Conservation (phyloP, 2,113 vertebrate genomes). For the Tragelaphus buxtoni region DNA sequence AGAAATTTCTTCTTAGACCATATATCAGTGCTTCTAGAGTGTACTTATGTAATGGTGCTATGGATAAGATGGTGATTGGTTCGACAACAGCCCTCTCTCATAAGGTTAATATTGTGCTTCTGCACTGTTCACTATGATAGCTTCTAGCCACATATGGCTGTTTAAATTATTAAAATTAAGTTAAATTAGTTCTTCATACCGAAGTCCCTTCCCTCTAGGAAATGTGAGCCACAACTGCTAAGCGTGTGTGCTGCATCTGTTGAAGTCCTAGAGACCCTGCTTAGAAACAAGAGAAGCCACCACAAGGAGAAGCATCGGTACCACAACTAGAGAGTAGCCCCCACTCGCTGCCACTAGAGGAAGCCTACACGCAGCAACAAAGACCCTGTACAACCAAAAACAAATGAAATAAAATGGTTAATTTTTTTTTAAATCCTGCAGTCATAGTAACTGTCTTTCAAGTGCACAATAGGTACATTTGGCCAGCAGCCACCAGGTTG, state of each 20-base stretch:
- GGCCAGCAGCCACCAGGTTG: not conserved
- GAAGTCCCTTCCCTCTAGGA: not conserved
- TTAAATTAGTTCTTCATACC: not conserved
- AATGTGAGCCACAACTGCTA: not conserved
- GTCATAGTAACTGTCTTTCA: not conserved
- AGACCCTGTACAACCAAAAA: not conserved
- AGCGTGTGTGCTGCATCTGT: not conserved
- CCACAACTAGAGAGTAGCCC: not conserved
- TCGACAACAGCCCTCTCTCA: not conserved
- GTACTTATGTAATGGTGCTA: not conserved
- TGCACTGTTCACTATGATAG: not conserved
- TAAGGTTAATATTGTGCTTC: not conserved
- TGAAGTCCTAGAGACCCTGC: not conserved
- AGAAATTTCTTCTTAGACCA: not conserved
- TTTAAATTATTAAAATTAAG: not conserved
- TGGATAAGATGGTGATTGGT: not conserved
- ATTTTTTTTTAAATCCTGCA: not conserved
- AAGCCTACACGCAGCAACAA: fast-evolving
- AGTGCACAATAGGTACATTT: not conserved
- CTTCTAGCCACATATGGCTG: not conserved
- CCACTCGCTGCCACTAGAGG: not conserved
- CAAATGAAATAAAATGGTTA: not conserved
- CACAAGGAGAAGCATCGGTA: not conserved
- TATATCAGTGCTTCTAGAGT: not conserved
- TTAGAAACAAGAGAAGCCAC: not conserved